Evolutionary conservation across 1,140 invertebrate species (phyloP), one percentile per base, ranked within the genome.

Genomic region (Apis laboriosa): DNA sequence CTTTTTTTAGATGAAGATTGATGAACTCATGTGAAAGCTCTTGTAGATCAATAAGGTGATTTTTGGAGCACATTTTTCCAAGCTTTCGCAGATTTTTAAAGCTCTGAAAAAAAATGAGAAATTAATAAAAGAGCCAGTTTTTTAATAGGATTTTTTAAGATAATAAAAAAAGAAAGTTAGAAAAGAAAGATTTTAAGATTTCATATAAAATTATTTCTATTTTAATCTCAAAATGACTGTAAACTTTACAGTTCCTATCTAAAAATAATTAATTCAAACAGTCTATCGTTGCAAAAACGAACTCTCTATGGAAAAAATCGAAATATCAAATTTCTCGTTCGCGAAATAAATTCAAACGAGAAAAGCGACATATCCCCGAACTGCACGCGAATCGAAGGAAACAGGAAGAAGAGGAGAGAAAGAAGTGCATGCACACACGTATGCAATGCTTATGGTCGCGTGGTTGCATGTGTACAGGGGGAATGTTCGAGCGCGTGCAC

Each of bases 401-500:
- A 77, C 66, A 77, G 73, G 75, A 78, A 78, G 72, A 24, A 77
- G 80, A 67, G 60, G 71, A 64, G 61, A 76, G 61, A 71, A 85
- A 53, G 61, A 64, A 67, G 71, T 17, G 70, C 68, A 77, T 73
- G 56, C n/a, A 66, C 81, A 68, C 34, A 83, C 58, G 55, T 5
- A 70, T 21, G 7, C 7, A 49, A 72, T 53, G 77, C 75, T 73
- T 66, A 66, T 66, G 56, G 68, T 24, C 56, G 60, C 9, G 56
- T 34, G 61, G 19, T 58, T 78, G 84, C 84, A 53, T 70, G 64
- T 71, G 73, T 61, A 61, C 28, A 19, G 12, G 63, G 60, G 51
- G 63, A 63, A 67, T 56, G 73, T 74, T 75, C n/a, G 74, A 78
- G 75, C 72, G 73, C 28, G 68, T 83, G 66, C 76, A 77, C 55